Evolutionary conservation across 1,140 invertebrate genomes (phyloP), one percentile per base, ranked within the genome.

Genomic region (Lepidurus arcticus): DNA sequence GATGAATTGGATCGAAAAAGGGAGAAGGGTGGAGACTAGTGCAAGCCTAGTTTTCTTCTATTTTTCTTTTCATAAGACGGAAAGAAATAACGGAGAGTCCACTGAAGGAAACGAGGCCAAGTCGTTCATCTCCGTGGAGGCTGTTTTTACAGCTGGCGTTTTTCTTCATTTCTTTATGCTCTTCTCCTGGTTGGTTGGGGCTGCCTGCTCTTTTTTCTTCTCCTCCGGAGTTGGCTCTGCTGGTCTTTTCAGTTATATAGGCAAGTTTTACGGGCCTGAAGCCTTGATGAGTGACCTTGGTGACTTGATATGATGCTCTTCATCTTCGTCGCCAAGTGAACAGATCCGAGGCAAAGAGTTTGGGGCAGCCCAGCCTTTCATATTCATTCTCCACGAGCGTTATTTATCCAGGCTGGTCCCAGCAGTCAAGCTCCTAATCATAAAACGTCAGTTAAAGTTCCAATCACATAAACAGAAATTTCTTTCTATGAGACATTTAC

Each of bases 251-350:
- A 65, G 53, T 65, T 9, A 65, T 65, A 65, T 65, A 65, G 53
- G 53, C 53, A 9, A 65, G 53, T 65, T 65, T 65, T 65, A 65
- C 13, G 16, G 13, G 16, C 13, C 53, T 65, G 16, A 65, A 65
- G 53, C 21, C 53, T 65, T 65, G 53, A 65, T 16, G 53, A 65
- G 53, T 65, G 53, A 65, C 53, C 53, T 65, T n/a, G 53, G 53
- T 65, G 53, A 65, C 53, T 65, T 65, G 53, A 65, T 65, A 65
- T 65, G 53, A 65, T 65, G 53, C 53, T 65, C 53, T 65, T 65
- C 53, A 65, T 65, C 53, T 65, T 65, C 53, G 13, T 65, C 53
- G 16, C 53, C 21, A 6, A 65, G 53, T 65, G 53, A 65, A 16
- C 53, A 65, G 53, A 65, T 21, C 53, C 53, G 21, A 11, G 13